Conservation (phyloP, 1,140 invertebrate species). For the Aphidius ervi region DNA sequence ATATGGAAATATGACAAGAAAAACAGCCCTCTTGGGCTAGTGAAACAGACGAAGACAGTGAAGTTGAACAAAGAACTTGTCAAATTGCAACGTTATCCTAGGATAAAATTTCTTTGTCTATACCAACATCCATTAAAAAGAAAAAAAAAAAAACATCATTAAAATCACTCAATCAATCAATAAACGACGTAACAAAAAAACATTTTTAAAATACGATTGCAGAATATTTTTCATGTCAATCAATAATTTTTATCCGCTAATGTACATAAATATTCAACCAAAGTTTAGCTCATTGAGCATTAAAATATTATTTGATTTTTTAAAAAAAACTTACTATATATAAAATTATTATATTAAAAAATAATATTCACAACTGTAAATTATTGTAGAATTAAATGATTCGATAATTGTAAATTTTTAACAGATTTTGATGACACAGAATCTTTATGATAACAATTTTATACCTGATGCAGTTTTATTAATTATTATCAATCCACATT, state of each 20-base stretch:
- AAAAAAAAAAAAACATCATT: no score
- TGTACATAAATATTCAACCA: no score
- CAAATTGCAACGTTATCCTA: slow-evolving; percentile 45
- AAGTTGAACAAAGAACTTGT: slow-evolving; percentile 39
- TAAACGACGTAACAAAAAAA: no score
- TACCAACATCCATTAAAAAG: no score
- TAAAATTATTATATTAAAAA: neutral
- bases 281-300: no score
- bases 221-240: no score
- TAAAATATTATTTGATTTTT: no score
- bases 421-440: neutral
- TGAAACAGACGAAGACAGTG: slow-evolving; percentile 44
- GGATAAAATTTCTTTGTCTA: neutral
- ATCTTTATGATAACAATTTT: slow-evolving; percentile 19
- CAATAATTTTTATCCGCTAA: no score
- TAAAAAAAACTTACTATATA: no score
- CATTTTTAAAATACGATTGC: no score
- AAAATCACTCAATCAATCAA: no score
- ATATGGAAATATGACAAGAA: slow-evolving; percentile 43
- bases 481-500: no score
- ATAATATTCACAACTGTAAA: neutral
- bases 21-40: slow-evolving; percentile 43
- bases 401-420: neutral
- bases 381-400: neutral
- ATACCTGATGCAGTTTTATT: slow-evolving; percentile 11